Percentiles rank a stretch among this genome's conserved stretches.
Conservation (phyloP, 2,797 vertebrate species). For the Brachyalestes nurse region DNA sequence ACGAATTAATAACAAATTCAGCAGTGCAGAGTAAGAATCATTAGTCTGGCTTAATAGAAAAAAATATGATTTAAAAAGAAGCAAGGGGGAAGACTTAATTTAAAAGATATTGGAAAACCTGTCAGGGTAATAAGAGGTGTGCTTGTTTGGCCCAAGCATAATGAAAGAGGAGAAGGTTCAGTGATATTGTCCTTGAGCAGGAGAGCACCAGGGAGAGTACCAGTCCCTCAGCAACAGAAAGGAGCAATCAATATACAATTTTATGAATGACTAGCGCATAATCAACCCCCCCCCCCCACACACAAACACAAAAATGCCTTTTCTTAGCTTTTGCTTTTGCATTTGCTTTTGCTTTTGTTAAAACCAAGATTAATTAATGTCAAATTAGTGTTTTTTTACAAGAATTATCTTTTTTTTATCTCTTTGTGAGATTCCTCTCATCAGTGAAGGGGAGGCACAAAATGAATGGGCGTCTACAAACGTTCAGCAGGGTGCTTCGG, state of each 20-base stretch:
- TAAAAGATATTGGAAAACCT: slow-evolving; percentile 20
- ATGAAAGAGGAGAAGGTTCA: slow-evolving; percentile 29
- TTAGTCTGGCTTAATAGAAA: slow-evolving; percentile 28
- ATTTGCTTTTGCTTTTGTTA: slow-evolving; percentile 18
- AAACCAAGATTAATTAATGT: slow-evolving; percentile 15
- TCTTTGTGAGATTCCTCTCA: neutral
- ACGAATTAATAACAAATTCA: neutral
- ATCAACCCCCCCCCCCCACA: neutral
- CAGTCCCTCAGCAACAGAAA: slow-evolving; percentile 52
- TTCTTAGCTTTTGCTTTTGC: neutral
- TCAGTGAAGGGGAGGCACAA: slow-evolving; percentile 33
- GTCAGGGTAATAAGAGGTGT: slow-evolving; percentile 1
- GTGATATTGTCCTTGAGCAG: slow-evolving; percentile 62
- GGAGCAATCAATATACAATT: slow-evolving; percentile 52
- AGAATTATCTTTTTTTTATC: slow-evolving; percentile 1
- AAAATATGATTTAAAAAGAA: slow-evolving; percentile 11
- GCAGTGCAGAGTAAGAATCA: slow-evolving; percentile 10
- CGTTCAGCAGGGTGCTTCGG: slow-evolving; percentile 31
- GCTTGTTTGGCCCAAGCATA: slow-evolving; percentile 16
- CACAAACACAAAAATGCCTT: neutral
- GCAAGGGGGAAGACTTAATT: slow-evolving; percentile 20
- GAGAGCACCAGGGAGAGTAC: slow-evolving; percentile 68
- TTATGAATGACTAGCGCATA: slow-evolving; percentile 43
- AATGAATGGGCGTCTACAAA: slow-evolving; percentile 26
- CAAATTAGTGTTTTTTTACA: slow-evolving; percentile 38